A percentile compares a stretch with the other conserved stretches of the same genome.
Evolutionary conservation across 2,888 invertebrate genomes (phyloP).

Genomic region (Allophyes oxyacanthae): DNA sequence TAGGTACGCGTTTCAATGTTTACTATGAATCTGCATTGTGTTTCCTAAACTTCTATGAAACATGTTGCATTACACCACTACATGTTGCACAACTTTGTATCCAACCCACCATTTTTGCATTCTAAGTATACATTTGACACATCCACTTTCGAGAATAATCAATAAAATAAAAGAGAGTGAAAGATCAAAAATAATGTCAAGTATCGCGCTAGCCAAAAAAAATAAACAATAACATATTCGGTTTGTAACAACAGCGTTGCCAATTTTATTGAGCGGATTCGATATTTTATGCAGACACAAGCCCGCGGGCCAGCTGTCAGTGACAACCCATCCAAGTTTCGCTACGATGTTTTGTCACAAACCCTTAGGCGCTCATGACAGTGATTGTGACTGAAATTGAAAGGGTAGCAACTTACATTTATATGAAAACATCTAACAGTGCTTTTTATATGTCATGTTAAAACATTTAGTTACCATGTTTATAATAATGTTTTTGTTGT

Average conservation of each 20-base stretch:
- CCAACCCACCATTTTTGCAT: too few species aligned
- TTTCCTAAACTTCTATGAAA: too few species aligned
- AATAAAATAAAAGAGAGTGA: slow-evolving; percentile 4
- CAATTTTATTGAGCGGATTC: slow-evolving; percentile 41
- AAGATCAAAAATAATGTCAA: slow-evolving; percentile 22
- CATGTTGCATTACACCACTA: too few species aligned
- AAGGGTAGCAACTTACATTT: slow-evolving; percentile 30
- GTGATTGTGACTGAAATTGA: slow-evolving; percentile 47
- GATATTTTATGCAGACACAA: slow-evolving; percentile 51
- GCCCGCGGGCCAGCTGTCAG: slow-evolving; percentile 36
- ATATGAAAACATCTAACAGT: slow-evolving; percentile 30
- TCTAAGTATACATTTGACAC: too few species aligned
- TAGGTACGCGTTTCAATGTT: too few species aligned
- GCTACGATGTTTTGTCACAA: slow-evolving; percentile 40
- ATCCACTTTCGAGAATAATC: too few species aligned
- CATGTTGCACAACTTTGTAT: too few species aligned
- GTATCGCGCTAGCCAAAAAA: slow-evolving; percentile 12
- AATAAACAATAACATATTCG: slow-evolving; percentile 38
- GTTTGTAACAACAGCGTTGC: slow-evolving; percentile 24
- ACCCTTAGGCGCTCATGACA: slow-evolving; percentile 35
- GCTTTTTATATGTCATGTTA: slow-evolving; percentile 34
- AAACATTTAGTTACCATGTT: slow-evolving; percentile 11
- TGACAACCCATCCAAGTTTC: slow-evolving; percentile 37
- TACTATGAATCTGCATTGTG: too few species aligned
- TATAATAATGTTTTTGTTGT: background rate